Evolutionary conservation across 35 echinoderm and acorn worm species (phyloP), one percentile per base, ranked within the genome.

Genomic region (Ptychodera flava): DNA sequence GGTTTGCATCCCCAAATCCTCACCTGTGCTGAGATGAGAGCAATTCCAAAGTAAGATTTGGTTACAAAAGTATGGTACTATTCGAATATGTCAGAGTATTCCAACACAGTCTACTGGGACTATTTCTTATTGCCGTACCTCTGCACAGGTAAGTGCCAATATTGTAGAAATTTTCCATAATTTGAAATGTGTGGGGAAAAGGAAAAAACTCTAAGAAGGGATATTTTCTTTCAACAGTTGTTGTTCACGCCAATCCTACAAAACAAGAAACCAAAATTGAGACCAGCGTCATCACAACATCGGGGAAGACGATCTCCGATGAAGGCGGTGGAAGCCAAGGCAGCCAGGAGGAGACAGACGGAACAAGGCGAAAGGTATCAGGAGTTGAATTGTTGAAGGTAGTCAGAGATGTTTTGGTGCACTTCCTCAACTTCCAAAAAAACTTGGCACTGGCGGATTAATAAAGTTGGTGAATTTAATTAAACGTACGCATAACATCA

Each of bases 381-480:
- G 45, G 45, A 64, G 6, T 64, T 64, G 45, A 64, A 64, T 64
- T 64, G 22, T 64, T 64, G 45, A 64, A 64, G 45, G 45, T 64
- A 64, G 45, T 22, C 45, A 12, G 45, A 64, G 45, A 64, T 22
- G 45, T 64, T 64, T 64, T 64, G 45, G 45, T 64, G 45, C 45
- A 64, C 45, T 64, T 64, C 45, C 45, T 22, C 6, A 64, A 22
- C 45, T 64, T 12, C 45, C 22, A 22, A 6, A 64, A 64, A 22
- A 64, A 12, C 6, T 64, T 12, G 45, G 45, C 45, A 64, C 45
- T 64, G 45, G 45, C 45, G 22, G 45, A 64, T 64, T 64, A 64
- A 64, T 64, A 64, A 64, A 64, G 45, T 64, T 64, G 45, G 45
- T 64, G 45, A 64, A 64, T n/a, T n/a, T n/a, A n/a, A n/a, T n/a